Base-by-base conservation (phyloP, 2,888 invertebrate genomes). In the Acleris holmiana region DNA sequence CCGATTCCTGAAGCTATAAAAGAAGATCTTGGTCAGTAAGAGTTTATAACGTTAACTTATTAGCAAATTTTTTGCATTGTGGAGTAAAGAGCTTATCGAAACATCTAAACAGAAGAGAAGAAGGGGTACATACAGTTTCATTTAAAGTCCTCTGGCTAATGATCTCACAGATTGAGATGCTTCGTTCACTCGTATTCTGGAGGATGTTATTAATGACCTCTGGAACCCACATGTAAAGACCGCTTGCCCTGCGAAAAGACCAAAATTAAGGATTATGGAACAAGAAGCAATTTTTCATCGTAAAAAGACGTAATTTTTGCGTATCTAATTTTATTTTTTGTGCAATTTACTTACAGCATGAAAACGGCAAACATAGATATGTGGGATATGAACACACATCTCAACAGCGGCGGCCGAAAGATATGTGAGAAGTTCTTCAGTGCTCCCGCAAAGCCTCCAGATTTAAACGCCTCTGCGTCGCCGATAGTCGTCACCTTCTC, bases 191-290 rank as follows among this genome's bases (percentile, higher is more conserved):
- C 6, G 80, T 79, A 68, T 80, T 87, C 59, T 76, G 79, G 18
- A 91, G 70, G 69, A 94, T 89, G 56, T 83, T 90, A 79, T 94
- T 94, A 49, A 94, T 74, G 51, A 94, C 93, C 69, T 94, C 93
- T 1, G 94, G 94, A 44, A 93, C 93, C 94, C 94, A 94, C 76
- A 94, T 89, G 75, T 93, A 92, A 1, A 94, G 75, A 2, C 94
- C 93, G 54, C 93, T 93, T 0, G 93, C 89, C 17, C 94, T 94
- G 77, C 6, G 80, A 77, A 41, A 4, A 35, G 18, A 18, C 10
- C 4, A 29, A 2, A 2, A 25, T 4, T 51, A 10, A 41, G 4
- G 6, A 41, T n/a, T 41, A 35, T n/a, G n/a, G n/a, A n/a, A n/a
- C n/a, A n/a, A 25, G 25, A 25, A 25, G 8, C 13, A 13, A 1